A percentile compares a stretch with the other conserved stretches of the same genome.
Conservation (phyloP, 2,797 vertebrate species). For the Lagodon rhomboides region DNA sequence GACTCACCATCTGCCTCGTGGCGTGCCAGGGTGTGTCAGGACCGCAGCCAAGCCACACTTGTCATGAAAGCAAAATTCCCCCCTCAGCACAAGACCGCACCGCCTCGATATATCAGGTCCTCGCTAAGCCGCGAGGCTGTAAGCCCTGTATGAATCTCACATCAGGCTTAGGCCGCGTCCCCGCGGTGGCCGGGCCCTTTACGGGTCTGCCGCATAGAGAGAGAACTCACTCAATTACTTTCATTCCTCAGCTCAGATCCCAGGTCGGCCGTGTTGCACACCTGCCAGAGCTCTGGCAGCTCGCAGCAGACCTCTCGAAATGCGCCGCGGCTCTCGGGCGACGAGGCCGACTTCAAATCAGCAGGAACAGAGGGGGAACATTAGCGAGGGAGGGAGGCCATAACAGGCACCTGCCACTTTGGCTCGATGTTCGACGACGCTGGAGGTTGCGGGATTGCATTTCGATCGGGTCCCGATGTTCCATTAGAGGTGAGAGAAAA, state of each 20-base stretch:
- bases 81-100: constrained; percentile 59
- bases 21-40: constrained; percentile 82
- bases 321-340: constrained; percentile 48
- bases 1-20: constrained; percentile 84
- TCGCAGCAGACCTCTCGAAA: constrained; percentile 65
- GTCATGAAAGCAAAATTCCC: constrained; percentile 80
- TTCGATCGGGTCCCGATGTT: constrained; percentile 56
- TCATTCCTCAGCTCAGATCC: constrained; percentile 61
- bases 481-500: constrained; percentile 66
- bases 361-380: constrained; percentile 60
- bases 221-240: constrained; percentile 65
- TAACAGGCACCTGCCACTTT: constrained; percentile 79
- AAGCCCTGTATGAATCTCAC: constrained; percentile 60
- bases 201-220: constrained; percentile 47
- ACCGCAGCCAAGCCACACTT: constrained; percentile 80
- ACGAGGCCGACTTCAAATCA: constrained; percentile 68
- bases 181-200: constrained; percentile 42
- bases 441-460: constrained; percentile 67
- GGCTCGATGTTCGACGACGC: constrained; percentile 51
- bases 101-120: constrained; percentile 58
- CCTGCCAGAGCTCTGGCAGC: constrained; percentile 63
- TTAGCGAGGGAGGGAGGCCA: constrained; percentile 58
- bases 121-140: constrained; percentile 51
- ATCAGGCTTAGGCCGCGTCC: constrained; percentile 57
- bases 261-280: constrained; percentile 54